Conservation (phyloP, 2,888 invertebrate species). For the Melieria crassipennis region DNA sequence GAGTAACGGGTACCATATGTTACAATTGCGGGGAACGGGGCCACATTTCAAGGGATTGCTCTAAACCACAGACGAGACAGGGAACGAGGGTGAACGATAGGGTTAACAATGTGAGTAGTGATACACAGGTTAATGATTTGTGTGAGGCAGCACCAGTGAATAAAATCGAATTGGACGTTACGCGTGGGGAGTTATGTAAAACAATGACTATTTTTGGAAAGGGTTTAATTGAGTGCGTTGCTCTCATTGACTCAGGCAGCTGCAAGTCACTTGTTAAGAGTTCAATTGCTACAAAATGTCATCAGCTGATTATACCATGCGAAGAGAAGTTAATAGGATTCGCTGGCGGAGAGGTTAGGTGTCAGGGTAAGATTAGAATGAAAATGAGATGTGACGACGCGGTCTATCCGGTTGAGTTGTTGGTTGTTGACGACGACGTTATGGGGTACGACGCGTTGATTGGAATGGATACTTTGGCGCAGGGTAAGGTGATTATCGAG, state of each 20-base stretch:
- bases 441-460: slow-evolving; percentile 8
- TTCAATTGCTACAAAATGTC: not conserved
- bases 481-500: not conserved
- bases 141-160: no score
- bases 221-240: not conserved
- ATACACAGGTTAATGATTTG: no score
- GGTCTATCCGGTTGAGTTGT: not conserved
- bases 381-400: no score
- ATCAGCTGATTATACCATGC: no score
- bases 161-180: no score
- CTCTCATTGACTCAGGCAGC: slow-evolving; percentile 5
- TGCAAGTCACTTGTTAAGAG: slow-evolving; percentile 3
- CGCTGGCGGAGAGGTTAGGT: no score
- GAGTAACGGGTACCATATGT: slow-evolving; percentile 25
- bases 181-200: not conserved
- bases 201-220: not conserved
- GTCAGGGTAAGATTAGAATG: no score
- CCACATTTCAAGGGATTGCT: slow-evolving; percentile 36
- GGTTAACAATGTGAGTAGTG: no score
- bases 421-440: slow-evolving; percentile 3
- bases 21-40: slow-evolving; percentile 36
- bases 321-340: no score
- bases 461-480: slow-evolving; percentile 7
- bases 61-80: slow-evolving; percentile 31
- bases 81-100: no score